Base-by-base conservation (phyloP, 1,140 invertebrate species). In the Colletes latitarsis region DNA sequence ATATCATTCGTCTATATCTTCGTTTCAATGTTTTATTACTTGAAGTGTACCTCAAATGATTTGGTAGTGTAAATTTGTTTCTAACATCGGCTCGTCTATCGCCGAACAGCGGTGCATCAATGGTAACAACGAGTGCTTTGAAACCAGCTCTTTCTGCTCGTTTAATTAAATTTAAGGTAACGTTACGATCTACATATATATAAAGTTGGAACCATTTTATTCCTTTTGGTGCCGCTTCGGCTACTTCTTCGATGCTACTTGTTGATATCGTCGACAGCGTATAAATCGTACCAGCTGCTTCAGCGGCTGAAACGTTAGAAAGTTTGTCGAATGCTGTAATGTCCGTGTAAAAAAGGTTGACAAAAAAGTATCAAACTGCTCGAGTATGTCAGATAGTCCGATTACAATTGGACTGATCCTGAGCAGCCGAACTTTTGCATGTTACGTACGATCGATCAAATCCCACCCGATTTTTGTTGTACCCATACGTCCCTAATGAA, bases 201-300 rank as follows among this genome's bases (percentile, higher is more conserved):
- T 99, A 99, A 0, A 99, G 93, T 90, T 99, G 98, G 90, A 98
- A 98, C 97, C 97, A 98, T 92, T 97, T 97, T 15, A 95, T 93
- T 0, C 95, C 95, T 17, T 95, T 92, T 4, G 97, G 97, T 2
- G 97, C 96, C 6, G 95, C 95, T 76, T 94, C 87, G 0, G 96
- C 96, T 0, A 99, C 95, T 91, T 99, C 97, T 94, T 99, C 98
- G 70, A 99, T 95, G 21, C 97, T 97, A 76, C 95, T 96, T 1
- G 98, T 99, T 0, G 97, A 95, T 58, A 99, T 94, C 1, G 98
- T 99, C 81, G 97, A 98, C 57, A 98, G 92, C 52, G 96, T 98
- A 88, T 96, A 98, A 62, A 98, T 95, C 0, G 96, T 96, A 10
- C 95, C 96, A 73, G 95, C 93, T 57, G 93, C 93, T 83, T 96